These are phyloP conservation scores for Lasius platythorax DNA, from an alignment of 2,888 invertebrate species.

Conservation along the genomic window DNA sequence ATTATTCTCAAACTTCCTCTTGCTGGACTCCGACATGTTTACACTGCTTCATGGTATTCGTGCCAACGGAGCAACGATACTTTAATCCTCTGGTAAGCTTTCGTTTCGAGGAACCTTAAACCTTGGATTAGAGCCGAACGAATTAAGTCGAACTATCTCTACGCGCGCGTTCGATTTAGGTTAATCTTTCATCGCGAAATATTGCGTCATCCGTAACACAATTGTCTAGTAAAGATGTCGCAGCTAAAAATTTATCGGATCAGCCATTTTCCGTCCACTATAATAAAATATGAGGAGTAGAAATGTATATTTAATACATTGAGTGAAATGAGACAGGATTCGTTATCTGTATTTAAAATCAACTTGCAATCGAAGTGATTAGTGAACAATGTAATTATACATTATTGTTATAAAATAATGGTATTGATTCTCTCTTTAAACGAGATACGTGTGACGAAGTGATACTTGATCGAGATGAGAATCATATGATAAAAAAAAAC, in stretches of 20 bases:
- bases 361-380: background rate
- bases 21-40: slow-evolving; percentile 34
- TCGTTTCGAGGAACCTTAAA: slow-evolving; percentile 68
- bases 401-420: background rate
- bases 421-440: background rate
- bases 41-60: slow-evolving; percentile 28
- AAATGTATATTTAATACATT: background rate
- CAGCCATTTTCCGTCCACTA: background rate
- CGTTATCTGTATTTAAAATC: background rate
- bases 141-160: slow-evolving; percentile 72
- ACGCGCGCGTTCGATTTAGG: slow-evolving; percentile 51
- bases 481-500: slow-evolving; percentile 20
- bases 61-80: slow-evolving; percentile 64
- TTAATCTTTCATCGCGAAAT: slow-evolving; percentile 50
- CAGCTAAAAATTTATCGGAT: background rate
- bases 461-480: background rate
- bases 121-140: slow-evolving; percentile 71
- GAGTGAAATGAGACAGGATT: background rate
- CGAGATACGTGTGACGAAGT: background rate
- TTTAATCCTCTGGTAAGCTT: slow-evolving; percentile 72
- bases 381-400: background rate
- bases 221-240: background rate
- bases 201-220: background rate
- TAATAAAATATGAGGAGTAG: background rate
- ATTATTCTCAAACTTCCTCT: slow-evolving; percentile 40